Base-by-base conservation (phyloP, 2,888 invertebrate genomes). In the Poecilus cupreus region DNA sequence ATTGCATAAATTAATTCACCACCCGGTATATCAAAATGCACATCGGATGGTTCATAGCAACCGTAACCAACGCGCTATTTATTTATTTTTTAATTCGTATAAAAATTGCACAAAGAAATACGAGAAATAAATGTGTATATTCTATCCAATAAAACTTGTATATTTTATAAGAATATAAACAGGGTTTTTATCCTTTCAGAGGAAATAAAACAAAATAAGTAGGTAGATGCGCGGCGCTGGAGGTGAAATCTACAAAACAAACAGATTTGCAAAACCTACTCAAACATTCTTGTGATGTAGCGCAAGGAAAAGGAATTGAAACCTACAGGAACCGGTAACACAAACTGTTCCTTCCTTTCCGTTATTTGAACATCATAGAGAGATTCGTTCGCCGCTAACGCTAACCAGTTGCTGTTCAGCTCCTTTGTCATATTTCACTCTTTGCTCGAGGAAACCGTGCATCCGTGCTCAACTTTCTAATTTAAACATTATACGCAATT, bases 361-460 rank as follows among this genome's bases (percentile, higher is more conserved):
- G 77, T 77, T 77, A 77, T 77, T 77, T 77, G 77, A 77, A 60
- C 77, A 77, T 77, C 60, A 77, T 76, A 76, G 54, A 64, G 32
- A 3, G 5, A 3, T 32, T 32, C 13, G 11, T 11, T 22, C 18
- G 46, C 43, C 46, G 37, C 10, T 10, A 18, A 37, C 24, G 70
- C 20, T 20, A 20, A 54, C 54, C 54, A 54, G 54, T 54, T 54
- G 54, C 54, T 54, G 54, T 16, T 49, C 16, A 18, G 20, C 10
- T 20, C 51, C 49, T 49, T 75, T 75, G 75, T 51, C 75, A 32
- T 75, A 24, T n/a, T 49, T 22, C 74, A 13, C 49, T 24, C 43
- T 39, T 22, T 26, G 24, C 26, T n/a, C 22, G 4, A 5, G 22
- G 16, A 20, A 5, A 5, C 8, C 32, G 32, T 32, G 4, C 32